Evolutionary conservation across 2,888 invertebrate genomes (phyloP).

Genomic region (Sceliomorpha sp.): DNA sequence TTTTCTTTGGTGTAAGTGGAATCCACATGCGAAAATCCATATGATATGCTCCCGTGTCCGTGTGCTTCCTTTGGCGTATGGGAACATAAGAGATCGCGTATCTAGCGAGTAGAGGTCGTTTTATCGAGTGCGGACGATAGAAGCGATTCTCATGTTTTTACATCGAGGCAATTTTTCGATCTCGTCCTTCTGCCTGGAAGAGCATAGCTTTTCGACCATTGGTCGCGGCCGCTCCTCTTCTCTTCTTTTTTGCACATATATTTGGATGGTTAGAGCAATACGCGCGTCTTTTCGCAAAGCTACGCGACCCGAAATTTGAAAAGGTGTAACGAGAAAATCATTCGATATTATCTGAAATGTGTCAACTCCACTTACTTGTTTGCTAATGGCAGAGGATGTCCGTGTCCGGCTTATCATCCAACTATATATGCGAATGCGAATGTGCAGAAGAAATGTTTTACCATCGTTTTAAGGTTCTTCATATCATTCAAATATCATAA

Average conservation of each 20-base stretch:
- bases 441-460: not conserved
- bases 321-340: slow-evolving; percentile 60
- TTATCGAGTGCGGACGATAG: slow-evolving; percentile 76
- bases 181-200: slow-evolving; percentile 75
- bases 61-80: slow-evolving; percentile 12
- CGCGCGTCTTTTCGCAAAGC: slow-evolving; percentile 50
- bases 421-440: slow-evolving; percentile 31
- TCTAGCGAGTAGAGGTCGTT: slow-evolving; percentile 66
- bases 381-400: too few relatives aligned
- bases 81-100: slow-evolving; percentile 61
- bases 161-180: slow-evolving; percentile 80
- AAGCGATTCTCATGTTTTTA: slow-evolving; percentile 80
- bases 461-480: too few relatives aligned
- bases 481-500: too few relatives aligned
- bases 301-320: slow-evolving; percentile 67
- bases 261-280: slow-evolving; percentile 46
- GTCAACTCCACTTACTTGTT: too few relatives aligned
- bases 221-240: slow-evolving; percentile 35
- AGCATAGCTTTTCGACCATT: slow-evolving; percentile 68
- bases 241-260: slow-evolving; percentile 29
- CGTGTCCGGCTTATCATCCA: slow-evolving; percentile 27
- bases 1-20: slow-evolving; percentile 50
- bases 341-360: slow-evolving; percentile 47
- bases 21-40: slow-evolving; percentile 20
- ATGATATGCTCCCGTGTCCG: slow-evolving; percentile 4